phyloP scores from a whole-genome alignment of 1,140 invertebrate genomes.

The Halotydeus destructor region DNA sequence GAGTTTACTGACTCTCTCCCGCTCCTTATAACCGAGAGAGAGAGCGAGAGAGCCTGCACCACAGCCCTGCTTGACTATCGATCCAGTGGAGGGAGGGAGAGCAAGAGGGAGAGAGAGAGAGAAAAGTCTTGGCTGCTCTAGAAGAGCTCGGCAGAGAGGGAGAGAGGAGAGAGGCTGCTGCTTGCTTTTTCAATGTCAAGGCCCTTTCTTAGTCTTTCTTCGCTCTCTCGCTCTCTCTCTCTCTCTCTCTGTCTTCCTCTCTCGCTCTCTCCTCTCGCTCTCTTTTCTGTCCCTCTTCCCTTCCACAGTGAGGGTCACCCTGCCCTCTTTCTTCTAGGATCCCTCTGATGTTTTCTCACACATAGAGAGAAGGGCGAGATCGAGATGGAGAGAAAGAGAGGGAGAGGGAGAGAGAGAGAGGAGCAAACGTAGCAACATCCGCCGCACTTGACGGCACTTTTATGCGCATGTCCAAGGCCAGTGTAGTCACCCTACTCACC shows the following conservation, averaged over 20 bases:
- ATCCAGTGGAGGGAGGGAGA: no score
- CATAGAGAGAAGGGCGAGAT: not conserved
- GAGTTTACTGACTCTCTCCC: no score
- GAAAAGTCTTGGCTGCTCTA: no score
- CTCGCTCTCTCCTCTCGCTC: not conserved
- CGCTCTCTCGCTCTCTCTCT: not conserved
- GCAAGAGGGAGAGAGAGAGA: no score
- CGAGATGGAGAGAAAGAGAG: not conserved
- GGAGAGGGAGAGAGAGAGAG: no score
- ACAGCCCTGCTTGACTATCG: no score
- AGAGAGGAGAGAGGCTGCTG: no score
- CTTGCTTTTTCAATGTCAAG: no score
- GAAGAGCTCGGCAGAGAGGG: no score
- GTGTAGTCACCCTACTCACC: not conserved
- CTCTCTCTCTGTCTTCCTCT: not conserved
- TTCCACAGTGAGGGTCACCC: not conserved
- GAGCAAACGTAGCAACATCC: not conserved
- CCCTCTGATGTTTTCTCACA: not conserved
- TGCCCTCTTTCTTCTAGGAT: not conserved
- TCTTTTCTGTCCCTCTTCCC: not conserved
- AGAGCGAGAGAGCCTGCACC: no score
- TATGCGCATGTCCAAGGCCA: not conserved
- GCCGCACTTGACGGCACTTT: not conserved
- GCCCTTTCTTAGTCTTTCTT: no score
- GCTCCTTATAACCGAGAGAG: no score